Evolutionary conservation across 64 coral and sea anemone genomes (phyloP), one percentile per base, ranked within the genome.

Genomic region (Platygyra sinensis): DNA sequence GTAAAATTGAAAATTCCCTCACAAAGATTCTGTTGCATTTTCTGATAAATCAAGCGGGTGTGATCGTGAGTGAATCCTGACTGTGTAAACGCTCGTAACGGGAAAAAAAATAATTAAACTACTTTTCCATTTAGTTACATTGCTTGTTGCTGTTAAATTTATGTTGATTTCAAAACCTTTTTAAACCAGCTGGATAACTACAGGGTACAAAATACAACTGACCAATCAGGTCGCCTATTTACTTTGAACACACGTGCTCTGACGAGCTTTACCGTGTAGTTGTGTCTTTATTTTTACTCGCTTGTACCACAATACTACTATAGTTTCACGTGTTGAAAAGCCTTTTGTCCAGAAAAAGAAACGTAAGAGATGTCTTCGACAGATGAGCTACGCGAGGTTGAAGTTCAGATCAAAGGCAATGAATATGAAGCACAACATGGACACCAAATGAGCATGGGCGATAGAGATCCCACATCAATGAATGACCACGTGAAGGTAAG

Each of bases 401-500:
- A 30, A 24, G 87, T 89, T 54, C 74, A 89, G 30, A 55, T 91
- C 22, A 32, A 29, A 49, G 80, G 89, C 2, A 76, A n/a, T 22
- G 79, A 91, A 30, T 75, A 64, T 12, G 71, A 85, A 78, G 72
- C 82, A 17, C 28, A 91, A 5, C 80, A 86, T 52, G 89, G 89
- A 38, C 79, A 91, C 76, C 89, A 91, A 52, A 36, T 91, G 30
- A 91, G 74, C 17, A 17, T 91, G 10, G 59, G 38, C 27, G 80
- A 91, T 51, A 91, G 89, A 78, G 89, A 91, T 74, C 89, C 89
- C 1, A 84, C 89, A 25, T 50, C 80, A 27, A 91, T 91, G 89
- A 91, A 91, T 49, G 79, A 91, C 72, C 89, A 91, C 72, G 89
- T 91, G 67, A 72, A 57, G 89, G 89, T 91, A 91, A 76, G 86